A percentile compares a stretch with the other conserved stretches of the same genome.
Evolutionary conservation across 2,113 vertebrate species (phyloP).

Genomic region (Bucco capensis): DNA sequence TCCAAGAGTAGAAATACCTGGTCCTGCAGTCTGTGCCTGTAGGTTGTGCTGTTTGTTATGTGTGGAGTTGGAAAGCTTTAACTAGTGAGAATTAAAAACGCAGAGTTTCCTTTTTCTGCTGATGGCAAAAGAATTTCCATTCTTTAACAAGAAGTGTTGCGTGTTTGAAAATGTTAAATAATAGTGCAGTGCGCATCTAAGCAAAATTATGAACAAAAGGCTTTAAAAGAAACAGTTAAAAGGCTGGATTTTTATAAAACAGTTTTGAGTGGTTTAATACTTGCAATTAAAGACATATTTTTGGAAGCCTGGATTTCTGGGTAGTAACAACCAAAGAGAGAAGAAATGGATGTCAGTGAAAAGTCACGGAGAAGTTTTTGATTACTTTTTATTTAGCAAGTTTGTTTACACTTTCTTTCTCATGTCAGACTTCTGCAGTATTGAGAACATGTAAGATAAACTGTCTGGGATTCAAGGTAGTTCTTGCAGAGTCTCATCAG

Average conservation of each 20-base stretch:
- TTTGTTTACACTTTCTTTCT: background rate
- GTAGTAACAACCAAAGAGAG: background rate
- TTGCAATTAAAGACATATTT: background rate
- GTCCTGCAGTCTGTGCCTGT: background rate
- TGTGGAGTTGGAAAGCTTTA: background rate
- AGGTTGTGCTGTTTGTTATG: background rate
- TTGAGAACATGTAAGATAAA: background rate
- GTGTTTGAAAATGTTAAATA: background rate
- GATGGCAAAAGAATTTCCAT: background rate
- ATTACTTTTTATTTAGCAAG: background rate
- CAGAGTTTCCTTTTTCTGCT: background rate
- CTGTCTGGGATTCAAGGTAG: background rate
- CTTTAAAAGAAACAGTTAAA: background rate
- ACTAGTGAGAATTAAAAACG: background rate
- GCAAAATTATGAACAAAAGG: background rate
- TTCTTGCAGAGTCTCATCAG: background rate
- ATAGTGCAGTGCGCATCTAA: background rate
- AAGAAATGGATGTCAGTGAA: background rate
- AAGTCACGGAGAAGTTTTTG: background rate
- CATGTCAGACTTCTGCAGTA: background rate
- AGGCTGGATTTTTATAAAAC: background rate
- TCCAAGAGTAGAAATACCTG: background rate
- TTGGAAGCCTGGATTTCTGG: slow-evolving; percentile 5
- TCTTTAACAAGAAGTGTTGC: background rate
- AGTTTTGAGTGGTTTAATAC: slow-evolving; percentile 5